These are phyloP conservation scores for Pteronotus mesoamericanus DNA, from an alignment of 2,797 vertebrate genomes.

Conservation along the genomic window DNA sequence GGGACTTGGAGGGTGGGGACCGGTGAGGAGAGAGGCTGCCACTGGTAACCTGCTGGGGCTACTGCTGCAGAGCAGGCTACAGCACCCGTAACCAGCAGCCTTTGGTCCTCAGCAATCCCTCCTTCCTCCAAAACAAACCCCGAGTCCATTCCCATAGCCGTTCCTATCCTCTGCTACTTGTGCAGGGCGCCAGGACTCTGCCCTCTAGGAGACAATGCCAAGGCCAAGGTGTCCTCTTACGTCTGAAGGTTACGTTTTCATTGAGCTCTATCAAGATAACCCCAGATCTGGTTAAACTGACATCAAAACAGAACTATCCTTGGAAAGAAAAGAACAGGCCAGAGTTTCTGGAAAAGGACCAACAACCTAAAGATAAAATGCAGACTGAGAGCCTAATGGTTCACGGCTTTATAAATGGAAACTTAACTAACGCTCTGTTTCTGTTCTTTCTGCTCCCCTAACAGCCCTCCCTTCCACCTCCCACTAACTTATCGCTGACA, in stretches of 20 bases:
- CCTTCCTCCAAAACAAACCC: not conserved
- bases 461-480: not conserved
- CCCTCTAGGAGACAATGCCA: not conserved
- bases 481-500: not conserved
- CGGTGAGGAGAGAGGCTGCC: not conserved
- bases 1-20: not conserved
- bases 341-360: not conserved
- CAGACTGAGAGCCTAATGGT: not conserved
- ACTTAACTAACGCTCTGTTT: slow-evolving; percentile 49
- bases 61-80: not conserved
- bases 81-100: not conserved
- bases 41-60: fast-evolving
- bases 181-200: not conserved
- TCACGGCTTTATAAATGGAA: slow-evolving; percentile 44
- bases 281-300: not conserved
- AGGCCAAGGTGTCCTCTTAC: not conserved
- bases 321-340: slow-evolving; percentile 34
- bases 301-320: slow-evolving; percentile 32
- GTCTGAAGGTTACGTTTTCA: slow-evolving; percentile 45
- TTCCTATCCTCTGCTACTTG: not conserved
- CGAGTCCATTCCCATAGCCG: not conserved
- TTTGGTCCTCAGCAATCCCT: not conserved
- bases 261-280: not conserved
- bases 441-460: not conserved
- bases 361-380: slow-evolving; percentile 54